phyloP scores from a whole-genome alignment of 2,888 invertebrate species.

The Tiphia femorata region DNA sequence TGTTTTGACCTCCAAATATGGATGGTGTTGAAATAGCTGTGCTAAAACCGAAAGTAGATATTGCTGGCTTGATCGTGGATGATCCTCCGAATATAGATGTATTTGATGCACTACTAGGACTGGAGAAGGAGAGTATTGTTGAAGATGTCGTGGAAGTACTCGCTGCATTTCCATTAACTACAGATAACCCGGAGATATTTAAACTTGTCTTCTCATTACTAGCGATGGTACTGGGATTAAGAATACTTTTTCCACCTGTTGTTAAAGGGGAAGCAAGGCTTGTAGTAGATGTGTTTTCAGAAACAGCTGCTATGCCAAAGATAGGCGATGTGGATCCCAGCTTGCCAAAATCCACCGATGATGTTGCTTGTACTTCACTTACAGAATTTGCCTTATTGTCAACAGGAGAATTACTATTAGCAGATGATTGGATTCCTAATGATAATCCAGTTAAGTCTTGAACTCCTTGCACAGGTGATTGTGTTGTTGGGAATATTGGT shows the following conservation, averaged over 20 bases:
- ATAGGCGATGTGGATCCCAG: background rate
- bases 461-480: constrained; percentile 25
- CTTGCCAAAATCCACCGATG: constrained; percentile 18
- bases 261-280: background rate
- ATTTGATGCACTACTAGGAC: background rate
- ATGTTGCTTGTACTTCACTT: background rate
- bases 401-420: background rate
- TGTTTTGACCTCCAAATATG: constrained; percentile 9
- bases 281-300: background rate
- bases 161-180: background rate
- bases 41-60: constrained; percentile 21
- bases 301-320: background rate
- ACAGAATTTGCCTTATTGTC: background rate
- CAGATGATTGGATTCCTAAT: constrained; percentile 30
- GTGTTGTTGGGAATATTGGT: constrained; percentile 17
- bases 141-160: background rate
- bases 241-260: constrained; percentile 11
- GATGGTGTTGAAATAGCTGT: constrained; percentile 16
- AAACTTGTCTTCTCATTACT: background rate
- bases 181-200: constrained; percentile 10
- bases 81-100: background rate
- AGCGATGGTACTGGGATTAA: constrained; percentile 2
- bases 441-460: constrained; percentile 39
- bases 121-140: background rate
- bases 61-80: background rate